Base-by-base conservation (phyloP, 2,888 invertebrate species). In the Lucinisca nassula region DNA sequence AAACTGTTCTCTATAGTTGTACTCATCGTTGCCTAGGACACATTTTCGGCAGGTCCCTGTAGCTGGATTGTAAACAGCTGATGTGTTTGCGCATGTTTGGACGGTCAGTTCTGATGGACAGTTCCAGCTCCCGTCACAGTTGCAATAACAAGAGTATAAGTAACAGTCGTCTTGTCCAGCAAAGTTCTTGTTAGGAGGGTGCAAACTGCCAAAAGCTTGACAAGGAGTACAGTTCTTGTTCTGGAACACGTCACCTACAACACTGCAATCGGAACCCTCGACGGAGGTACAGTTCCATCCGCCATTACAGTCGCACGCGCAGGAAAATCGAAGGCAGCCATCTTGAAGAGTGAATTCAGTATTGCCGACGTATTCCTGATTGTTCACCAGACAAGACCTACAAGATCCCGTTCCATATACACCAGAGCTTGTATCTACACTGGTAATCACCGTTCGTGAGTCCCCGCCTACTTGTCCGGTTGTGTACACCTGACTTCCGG, bases 321-420 rank as follows among this genome's bases (percentile, higher is more conserved):
- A 95, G 24, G 92, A 91, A 86, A 93, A 95, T 38, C 94, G 91
- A 27, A 92, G 85, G 45, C 94, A 95, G 2, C 92, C 93, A 78
- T 93, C 92, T 61, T 89, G 88, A 38, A 93, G 79, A 24, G 91
- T 84, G 74, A 95, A 95, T 37, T 79, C 85, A 0, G 92, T 82
- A 70, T 92, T 91, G 12, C 93, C 94, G 0, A 79, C 67, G 35
- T 91, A 90, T 37, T 84, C 88, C 32, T 89, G 79, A 1, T 90
- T 87, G 30, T 87, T 84, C 0, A 93, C 85, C 12, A 86, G 82
- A 55, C 92, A 92, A 0, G 51, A 84, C 17, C 83, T 45, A 77
- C 93, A 92, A 10, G 83, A 77, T 0, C 82, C 79, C 17, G 77
- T 82, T 40, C 85, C 88, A 35, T 84, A 79, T 32, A 89, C 89